Percentiles rank a stretch among this genome's conserved stretches.
Conservation (phyloP, 2,888 invertebrate genomes). For the Creontiades dilutus region DNA sequence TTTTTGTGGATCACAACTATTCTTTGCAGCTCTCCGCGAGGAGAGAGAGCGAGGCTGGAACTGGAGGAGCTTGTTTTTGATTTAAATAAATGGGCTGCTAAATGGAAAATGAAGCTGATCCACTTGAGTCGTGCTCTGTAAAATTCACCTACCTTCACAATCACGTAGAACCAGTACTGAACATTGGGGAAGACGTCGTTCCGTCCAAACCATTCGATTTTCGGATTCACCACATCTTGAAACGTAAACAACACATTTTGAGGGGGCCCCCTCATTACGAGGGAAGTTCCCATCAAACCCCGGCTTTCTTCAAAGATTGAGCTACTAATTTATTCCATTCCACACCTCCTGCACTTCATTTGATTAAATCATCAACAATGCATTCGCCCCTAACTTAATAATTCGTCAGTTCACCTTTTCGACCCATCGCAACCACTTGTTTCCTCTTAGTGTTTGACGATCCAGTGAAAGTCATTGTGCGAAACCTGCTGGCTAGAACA, state of each 20-base stretch:
- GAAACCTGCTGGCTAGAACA: not conserved
- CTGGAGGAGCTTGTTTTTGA: too few relatives aligned
- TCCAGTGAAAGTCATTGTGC: not conserved
- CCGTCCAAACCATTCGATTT: too few relatives aligned
- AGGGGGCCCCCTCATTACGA: not conserved
- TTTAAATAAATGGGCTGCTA: too few relatives aligned
- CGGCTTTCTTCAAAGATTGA: not conserved
- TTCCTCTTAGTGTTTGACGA: slow-evolving; percentile 21
- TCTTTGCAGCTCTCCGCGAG: too few relatives aligned
- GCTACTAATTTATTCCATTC: slow-evolving; percentile 15
- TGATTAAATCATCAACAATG: slow-evolving; percentile 29
- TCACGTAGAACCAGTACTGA: too few relatives aligned
- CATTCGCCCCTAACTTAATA: slow-evolving; percentile 16
- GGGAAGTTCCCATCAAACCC: not conserved
- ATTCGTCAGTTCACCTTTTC: not conserved
- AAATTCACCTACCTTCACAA: too few relatives aligned
- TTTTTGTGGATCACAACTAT: too few relatives aligned
- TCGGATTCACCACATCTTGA: too few relatives aligned
- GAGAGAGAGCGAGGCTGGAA: too few relatives aligned
- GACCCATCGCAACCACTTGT: not conserved
- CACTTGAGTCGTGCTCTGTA: too few relatives aligned
- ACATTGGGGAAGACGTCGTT: too few relatives aligned
- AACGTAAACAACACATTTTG: not conserved
- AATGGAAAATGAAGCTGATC: too few relatives aligned
- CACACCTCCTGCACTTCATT: not conserved